Conservation (phyloP, 64 coral and sea anemone genomes). For the Pocillopora damicornis region DNA sequence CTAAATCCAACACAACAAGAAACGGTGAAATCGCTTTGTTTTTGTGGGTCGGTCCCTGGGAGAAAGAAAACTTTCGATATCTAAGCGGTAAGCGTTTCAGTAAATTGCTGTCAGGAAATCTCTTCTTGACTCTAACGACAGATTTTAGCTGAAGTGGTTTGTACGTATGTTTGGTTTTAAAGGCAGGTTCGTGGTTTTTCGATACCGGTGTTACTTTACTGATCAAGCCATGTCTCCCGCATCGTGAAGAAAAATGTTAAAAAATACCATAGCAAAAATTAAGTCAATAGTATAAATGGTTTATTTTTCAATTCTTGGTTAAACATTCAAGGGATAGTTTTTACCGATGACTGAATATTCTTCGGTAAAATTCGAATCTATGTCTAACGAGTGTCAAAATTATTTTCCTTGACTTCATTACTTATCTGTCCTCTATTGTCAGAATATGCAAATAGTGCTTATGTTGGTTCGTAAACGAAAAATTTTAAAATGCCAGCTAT, state of each 20-base stretch:
- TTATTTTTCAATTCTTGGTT: not conserved
- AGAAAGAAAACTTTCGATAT: not conserved
- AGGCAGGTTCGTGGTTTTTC: not conserved
- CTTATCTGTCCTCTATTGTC: not conserved
- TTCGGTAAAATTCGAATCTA: not conserved
- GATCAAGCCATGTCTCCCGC: not conserved
- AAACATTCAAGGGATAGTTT: not conserved
- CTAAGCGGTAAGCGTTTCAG: not conserved
- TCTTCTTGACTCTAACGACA: not conserved
- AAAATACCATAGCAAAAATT: not conserved
- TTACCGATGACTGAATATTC: not conserved
- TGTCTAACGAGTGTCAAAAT: not conserved
- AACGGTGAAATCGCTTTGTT: conserved; percentile 23
- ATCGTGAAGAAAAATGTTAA: not conserved
- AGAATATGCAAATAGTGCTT: not conserved
- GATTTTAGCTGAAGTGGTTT: not conserved
- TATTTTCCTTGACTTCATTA: not conserved
- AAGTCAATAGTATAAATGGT: not conserved
- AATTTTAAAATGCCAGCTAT: not conserved
- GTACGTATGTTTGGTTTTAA: not conserved
- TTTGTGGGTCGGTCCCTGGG: not conserved
- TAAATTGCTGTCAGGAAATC: not conserved
- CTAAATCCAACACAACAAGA: conserved; percentile 4
- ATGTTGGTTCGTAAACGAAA: not conserved
- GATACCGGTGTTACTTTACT: not conserved